These are phyloP conservation scores for Cotesia vestalis DNA, from an alignment of 1,140 invertebrate species.

Conservation along the genomic window DNA sequence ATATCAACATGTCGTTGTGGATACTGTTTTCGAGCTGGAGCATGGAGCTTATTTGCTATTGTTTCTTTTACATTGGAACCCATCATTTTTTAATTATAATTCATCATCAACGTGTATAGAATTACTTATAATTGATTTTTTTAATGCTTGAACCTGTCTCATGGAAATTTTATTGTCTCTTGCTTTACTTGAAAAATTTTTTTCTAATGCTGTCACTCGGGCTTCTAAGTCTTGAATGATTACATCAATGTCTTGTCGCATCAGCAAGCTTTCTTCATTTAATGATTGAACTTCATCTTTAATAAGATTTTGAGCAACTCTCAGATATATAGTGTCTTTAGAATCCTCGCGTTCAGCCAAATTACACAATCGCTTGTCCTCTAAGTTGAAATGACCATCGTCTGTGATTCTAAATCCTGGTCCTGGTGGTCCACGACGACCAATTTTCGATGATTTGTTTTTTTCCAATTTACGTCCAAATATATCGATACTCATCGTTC, in stretches of 20 bases:
- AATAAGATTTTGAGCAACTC: background rate
- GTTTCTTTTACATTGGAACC: too few relatives aligned
- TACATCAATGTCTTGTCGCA: too few relatives aligned
- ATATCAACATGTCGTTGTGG: conserved; percentile 16
- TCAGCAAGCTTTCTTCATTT: too few relatives aligned
- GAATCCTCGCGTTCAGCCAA: too few relatives aligned
- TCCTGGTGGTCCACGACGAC: background rate
- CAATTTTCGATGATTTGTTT: background rate
- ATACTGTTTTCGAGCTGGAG: background rate
- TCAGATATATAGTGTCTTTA: background rate
- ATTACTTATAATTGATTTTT: background rate
- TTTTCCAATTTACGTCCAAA: conserved; percentile 27
- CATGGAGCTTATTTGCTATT: background rate
- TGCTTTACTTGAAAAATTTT: too few relatives aligned
- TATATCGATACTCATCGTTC: conserved; percentile 27
- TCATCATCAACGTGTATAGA: too few relatives aligned
- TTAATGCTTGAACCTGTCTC: background rate
- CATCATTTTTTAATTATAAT: too few relatives aligned
- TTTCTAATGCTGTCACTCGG: too few relatives aligned
- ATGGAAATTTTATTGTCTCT: background rate
- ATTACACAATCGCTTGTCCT: conserved; percentile 18
- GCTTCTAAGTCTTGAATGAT: too few relatives aligned
- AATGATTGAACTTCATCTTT: background rate
- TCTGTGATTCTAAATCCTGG: conserved; percentile 33
- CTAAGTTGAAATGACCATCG: conserved; percentile 30